Percentiles rank a stretch among this genome's conserved stretches.
phyloP scores from a whole-genome alignment of 2,113 vertebrate species.

The Hippocampus comes region DNA sequence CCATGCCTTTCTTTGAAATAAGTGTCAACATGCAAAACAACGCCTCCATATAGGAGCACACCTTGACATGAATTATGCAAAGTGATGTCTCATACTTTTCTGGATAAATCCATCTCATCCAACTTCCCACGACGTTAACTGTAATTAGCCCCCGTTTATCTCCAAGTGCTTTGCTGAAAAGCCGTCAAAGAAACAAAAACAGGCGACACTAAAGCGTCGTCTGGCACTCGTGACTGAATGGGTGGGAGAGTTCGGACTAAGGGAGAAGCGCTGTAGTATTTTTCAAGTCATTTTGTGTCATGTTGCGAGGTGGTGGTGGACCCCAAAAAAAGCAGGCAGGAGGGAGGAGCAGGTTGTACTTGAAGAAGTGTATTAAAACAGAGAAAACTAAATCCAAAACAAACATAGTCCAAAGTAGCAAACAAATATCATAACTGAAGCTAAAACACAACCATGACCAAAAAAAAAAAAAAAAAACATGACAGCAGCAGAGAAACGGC shows the following conservation, averaged over 20 bases:
- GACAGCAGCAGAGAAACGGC: too few species aligned
- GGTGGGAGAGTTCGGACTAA: conserved; percentile 25
- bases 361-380: too few species aligned
- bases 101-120: conserved; percentile 4
- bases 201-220: conserved; percentile 38
- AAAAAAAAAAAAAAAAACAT: too few species aligned
- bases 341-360: too few species aligned
- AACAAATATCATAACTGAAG: too few species aligned
- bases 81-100: conserved; percentile 2
- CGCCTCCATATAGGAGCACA: neutral
- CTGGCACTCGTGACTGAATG: conserved; percentile 16
- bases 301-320: too few species aligned
- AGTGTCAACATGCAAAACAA: neutral
- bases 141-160: conserved; percentile 27
- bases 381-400: too few species aligned
- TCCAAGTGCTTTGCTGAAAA: conserved; percentile 16
- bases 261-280: neutral
- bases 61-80: neutral
- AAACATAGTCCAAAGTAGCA: too few species aligned
- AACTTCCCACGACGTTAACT: conserved; percentile 9
- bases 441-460: too few species aligned
- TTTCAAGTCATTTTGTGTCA: neutral
- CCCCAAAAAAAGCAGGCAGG: too few species aligned
- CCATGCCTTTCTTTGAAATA: neutral
- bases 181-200: conserved; percentile 30